A percentile compares a stretch with the other conserved stretches of the same genome.
phyloP scores from a whole-genome alignment of 2,113 vertebrate species.

The Actenoides hombroni region DNA sequence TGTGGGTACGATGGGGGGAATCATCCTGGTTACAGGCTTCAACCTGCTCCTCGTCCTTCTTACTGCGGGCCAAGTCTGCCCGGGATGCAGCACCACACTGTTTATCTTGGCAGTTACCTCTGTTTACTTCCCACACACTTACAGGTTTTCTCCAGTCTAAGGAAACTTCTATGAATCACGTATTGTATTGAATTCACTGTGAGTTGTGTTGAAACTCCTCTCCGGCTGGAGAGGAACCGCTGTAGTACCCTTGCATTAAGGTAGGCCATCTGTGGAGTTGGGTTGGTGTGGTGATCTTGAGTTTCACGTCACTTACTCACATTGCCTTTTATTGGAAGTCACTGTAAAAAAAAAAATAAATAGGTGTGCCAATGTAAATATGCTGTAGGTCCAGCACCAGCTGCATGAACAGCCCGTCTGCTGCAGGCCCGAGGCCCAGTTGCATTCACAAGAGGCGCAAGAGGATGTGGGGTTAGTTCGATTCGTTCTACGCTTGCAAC shows the following conservation, averaged over 20 bases:
- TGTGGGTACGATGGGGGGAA: background rate
- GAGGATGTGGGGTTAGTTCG: too few species aligned
- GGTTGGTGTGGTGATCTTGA: background rate
- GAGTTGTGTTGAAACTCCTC: background rate
- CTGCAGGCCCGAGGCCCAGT: too few species aligned
- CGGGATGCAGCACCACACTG: background rate
- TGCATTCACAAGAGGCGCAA: too few species aligned
- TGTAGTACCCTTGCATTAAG: background rate
- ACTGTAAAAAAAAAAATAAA: background rate
- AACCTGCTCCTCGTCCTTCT: background rate
- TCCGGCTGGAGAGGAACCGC: background rate
- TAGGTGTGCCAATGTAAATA: too few species aligned
- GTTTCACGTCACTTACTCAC: background rate
- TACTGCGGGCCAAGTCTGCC: background rate
- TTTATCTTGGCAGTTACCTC: background rate
- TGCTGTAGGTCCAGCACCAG: too few species aligned
- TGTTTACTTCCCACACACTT: background rate
- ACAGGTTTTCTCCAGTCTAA: background rate
- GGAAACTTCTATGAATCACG: background rate
- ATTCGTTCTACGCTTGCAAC: too few species aligned
- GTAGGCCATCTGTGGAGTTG: rapidly evolving
- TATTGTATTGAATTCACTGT: background rate
- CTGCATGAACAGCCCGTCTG: too few species aligned
- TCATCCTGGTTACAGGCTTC: background rate
- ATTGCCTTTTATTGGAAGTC: background rate